Percentiles rank a stretch among this genome's conserved stretches.
phyloP scores from a whole-genome alignment of 2,113 vertebrate genomes.

The Todiramphus saurophagus region DNA sequence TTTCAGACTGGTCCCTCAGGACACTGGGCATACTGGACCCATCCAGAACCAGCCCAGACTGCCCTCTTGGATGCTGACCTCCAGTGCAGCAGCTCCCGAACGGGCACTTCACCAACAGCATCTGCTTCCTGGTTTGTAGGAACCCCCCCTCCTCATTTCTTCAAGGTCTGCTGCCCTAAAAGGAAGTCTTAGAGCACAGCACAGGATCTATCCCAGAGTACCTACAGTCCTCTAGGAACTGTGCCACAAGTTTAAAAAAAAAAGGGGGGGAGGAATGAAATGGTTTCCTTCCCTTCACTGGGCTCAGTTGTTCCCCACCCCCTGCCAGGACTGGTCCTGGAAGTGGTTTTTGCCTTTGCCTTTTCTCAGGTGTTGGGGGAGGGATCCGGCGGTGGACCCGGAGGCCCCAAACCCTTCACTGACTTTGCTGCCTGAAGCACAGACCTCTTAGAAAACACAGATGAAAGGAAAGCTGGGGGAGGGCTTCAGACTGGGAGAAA shows the following conservation, averaged over 20 bases:
- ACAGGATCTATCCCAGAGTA: background rate
- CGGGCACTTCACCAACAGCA: background rate
- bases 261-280: background rate
- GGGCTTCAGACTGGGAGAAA: constrained; percentile 64
- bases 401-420: constrained; percentile 54
- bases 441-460: constrained; percentile 59
- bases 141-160: background rate
- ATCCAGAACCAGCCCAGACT: background rate
- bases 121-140: background rate
- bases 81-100: background rate
- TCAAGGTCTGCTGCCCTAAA: background rate
- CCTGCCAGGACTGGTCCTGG: background rate
- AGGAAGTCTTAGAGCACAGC: background rate
- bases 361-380: constrained; percentile 68
- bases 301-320: background rate
- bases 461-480: constrained; percentile 72
- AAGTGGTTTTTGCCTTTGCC: constrained; percentile 33
- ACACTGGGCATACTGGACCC: background rate
- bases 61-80: background rate
- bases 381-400: background rate
- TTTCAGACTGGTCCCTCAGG: background rate
- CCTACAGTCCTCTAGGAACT: background rate
- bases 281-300: background rate
- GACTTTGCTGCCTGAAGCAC: constrained; percentile 42
- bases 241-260: background rate